Base-by-base conservation (phyloP, 2,797 vertebrate genomes). In the Pempheris klunzingeri region DNA sequence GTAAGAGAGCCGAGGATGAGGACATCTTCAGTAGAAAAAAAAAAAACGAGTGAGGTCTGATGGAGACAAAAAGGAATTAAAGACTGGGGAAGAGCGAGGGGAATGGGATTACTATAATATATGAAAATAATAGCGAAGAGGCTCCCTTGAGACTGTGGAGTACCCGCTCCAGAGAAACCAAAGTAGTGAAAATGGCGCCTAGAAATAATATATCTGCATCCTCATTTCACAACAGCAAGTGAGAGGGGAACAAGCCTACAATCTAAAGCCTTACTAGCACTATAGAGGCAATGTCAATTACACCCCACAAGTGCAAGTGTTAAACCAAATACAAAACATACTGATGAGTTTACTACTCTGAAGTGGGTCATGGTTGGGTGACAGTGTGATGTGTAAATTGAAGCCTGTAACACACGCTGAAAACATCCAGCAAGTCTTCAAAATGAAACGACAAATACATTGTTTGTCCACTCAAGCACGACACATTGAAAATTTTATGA, bases 51-150 rank as follows among this genome's bases (percentile, higher is more conserved):
- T 55, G 52, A 87, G 61, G 79, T 77, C 69, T 88, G 87, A 89
- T 78, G 73, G 76, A 86, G 80, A 88, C 80, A 82, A 83, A 87
- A 88, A 84, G 63, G 65, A 89, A 85, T 85, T 87, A 85, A 90
- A 88, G 68, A 86, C 67, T 71, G 44, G 64, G 73, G 73, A 86
- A 81, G 76, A 80, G 57, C 39, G 46, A 69, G 43, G 68, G 72
- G 74, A 80, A 81, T 77, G 69, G 76, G 87, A 87, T 85, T 89
- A 87, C 83, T 83, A 76, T 88, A 87, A 89, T 84, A 78, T 85
- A 90, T 88, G 88, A 92, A 91, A 91, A 91, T 87, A 86, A 86
- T 88, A 87, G 82, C 78, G 66, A 83, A 81, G 73, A 77, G 53
- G 32, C 68, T 89, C 87, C 75, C 68, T 49, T 49, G 78, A 83